Percentiles rank a stretch among this genome's conserved stretches.
These are phyloP conservation scores for Alloplasta piceator DNA, from an alignment of 2,888 invertebrate genomes.

Conservation along the genomic window DNA sequence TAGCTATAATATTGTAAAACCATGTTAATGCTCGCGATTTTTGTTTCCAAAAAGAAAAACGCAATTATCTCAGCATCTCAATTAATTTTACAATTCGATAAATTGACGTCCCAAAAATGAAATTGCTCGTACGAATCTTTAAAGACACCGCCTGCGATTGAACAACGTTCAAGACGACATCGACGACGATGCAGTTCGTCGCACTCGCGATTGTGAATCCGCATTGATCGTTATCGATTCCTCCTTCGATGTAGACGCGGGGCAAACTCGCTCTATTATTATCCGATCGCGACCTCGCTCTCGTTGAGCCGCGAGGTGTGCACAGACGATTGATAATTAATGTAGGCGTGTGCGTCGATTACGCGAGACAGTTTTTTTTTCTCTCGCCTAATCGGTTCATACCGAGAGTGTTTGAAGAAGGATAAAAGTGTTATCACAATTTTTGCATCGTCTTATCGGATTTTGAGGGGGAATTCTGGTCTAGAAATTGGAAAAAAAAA, in stretches of 20 bases:
- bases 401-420: neutral
- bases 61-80: too few relatives aligned
- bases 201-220: slow-evolving; percentile 44
- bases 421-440: neutral
- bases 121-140: too few relatives aligned
- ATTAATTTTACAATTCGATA: too few relatives aligned
- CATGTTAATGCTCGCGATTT: too few relatives aligned
- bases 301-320: slow-evolving; percentile 55
- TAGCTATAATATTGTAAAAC: too few relatives aligned
- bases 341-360: slow-evolving; percentile 48
- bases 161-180: slow-evolving; percentile 8
- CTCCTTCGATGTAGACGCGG: slow-evolving; percentile 4
- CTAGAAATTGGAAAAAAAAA: too few relatives aligned
- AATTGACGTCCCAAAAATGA: too few relatives aligned
- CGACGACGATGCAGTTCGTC: slow-evolving; percentile 34
- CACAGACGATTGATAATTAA: slow-evolving; percentile 58
- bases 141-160: neutral
- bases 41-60: too few relatives aligned
- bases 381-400: neutral
- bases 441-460: neutral
- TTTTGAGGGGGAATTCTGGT: neutral
- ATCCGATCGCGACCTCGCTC: slow-evolving; percentile 62
- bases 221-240: slow-evolving; percentile 55
- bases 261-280: slow-evolving; percentile 39
- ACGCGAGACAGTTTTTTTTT: neutral